Evolutionary conservation across 2,888 invertebrate genomes (phyloP), one percentile per base, ranked within the genome.

Genomic region (Synergus gifuensis): DNA sequence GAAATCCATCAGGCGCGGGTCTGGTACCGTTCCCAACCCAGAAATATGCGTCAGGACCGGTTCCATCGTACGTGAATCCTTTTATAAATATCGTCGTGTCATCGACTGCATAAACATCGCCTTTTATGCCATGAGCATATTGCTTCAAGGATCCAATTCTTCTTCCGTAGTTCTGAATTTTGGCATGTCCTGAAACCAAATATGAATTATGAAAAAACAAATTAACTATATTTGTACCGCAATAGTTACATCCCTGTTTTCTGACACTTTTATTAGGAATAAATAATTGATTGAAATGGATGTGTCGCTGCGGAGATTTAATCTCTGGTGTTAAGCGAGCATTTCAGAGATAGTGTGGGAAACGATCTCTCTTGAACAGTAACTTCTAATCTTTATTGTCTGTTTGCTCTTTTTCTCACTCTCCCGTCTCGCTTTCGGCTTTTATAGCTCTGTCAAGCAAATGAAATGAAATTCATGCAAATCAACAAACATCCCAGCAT

Each of bases 11-110:
- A 28, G 97, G 97, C 85, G 95, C 95, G 2, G 97, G 97, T 83
- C 96, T 94, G 1, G 95, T 94, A 4, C 96, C 95, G 88, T 96
- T 96, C 16, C 98, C 98, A 81, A 97, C 96, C 98, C 97, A 98
- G 94, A 98, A 98, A 93, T 95, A 97, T 0, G 97, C 97, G 90
- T 96, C 97, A 82, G 97, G 97, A 11, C 96, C 97, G 9, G 95
- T 96, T 63, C 98, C 98, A 89, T 98, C 98, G 91, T 98, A 98
- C 66, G 95, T 95, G 92, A 98, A 98, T 63, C 96, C 96, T 88
- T 96, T 96, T 88, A 98, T 96, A 93, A 96, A 98, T 82, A 98
- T 94, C 22, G 98, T 98, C 89, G 94, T 95, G 90, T 98, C 98
- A 90, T 98, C 98, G 8, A 98, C 97, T 0, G 97, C 97, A 93